Percentiles rank a stretch among this genome's conserved stretches.
Evolutionary conservation across 1,140 invertebrate genomes (phyloP).

Genomic region (Lasioglossum baleicum): DNA sequence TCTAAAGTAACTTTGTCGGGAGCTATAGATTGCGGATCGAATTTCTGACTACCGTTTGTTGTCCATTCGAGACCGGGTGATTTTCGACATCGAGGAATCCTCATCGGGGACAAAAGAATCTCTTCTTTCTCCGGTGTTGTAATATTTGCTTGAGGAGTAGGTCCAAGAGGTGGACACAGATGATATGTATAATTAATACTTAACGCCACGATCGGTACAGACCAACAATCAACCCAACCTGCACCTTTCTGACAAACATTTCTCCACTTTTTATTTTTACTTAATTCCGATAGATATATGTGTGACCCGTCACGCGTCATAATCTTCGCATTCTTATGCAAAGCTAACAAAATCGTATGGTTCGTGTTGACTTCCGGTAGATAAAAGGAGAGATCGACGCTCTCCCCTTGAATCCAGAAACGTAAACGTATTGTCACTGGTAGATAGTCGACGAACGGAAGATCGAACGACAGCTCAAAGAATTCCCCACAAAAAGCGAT

Average conservation of each 20-base stretch:
- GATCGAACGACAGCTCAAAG: conserved; percentile 94
- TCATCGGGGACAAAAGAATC: conserved; percentile 92
- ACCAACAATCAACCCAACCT: conserved; percentile 98
- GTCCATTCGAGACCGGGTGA: conserved; percentile 86
- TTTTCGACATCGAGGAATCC: conserved; percentile 89
- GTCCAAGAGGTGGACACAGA: conserved; percentile 91
- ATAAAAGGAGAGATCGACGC: conserved; percentile 92
- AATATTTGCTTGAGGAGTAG: conserved; percentile 92
- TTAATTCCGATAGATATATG: conserved; percentile 80
- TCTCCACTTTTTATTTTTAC: conserved; percentile 89
- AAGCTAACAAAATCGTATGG: conserved; percentile 88
- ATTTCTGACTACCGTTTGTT: conserved; percentile 85
- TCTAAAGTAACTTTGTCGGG: conserved; percentile 94
- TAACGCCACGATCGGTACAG: conserved; percentile 94
- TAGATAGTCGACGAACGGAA: conserved; percentile 95
- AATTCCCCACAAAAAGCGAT: conserved; percentile 96
- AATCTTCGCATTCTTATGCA: conserved; percentile 94
- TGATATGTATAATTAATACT: conserved; percentile 95
- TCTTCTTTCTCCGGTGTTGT: conserved; percentile 97
- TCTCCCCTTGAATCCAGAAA: conserved; percentile 97
- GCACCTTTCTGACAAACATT: conserved; percentile 89
- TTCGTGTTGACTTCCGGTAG: conserved; percentile 95
- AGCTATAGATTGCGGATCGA: conserved; percentile 91
- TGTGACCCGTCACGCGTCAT: conserved; percentile 87
- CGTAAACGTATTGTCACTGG: conserved; percentile 92